A percentile compares a stretch with the other conserved stretches of the same genome.
Evolutionary conservation across 2,888 invertebrate genomes (phyloP).

Genomic region (Hoplodrina blanda): DNA sequence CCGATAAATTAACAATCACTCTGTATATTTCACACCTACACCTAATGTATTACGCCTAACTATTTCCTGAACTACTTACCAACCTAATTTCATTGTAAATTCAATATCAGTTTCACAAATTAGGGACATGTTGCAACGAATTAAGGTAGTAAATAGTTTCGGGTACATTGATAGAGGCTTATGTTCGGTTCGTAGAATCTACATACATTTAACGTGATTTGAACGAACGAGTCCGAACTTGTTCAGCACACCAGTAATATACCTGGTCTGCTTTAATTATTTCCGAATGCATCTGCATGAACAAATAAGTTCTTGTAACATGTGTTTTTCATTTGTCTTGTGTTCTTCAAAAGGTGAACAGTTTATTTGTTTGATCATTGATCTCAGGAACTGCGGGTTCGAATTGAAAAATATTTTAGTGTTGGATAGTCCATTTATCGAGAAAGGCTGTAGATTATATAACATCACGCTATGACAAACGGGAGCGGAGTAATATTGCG

Average conservation of each 20-base stretch:
- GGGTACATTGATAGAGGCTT: conserved; percentile 14
- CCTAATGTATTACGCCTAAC: no score
- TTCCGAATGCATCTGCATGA: not conserved
- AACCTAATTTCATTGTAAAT: not conserved
- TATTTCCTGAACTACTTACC: not conserved
- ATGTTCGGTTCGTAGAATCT: conserved; percentile 16
- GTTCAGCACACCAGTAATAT: not conserved
- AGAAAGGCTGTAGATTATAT: no score
- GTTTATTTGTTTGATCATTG: no score
- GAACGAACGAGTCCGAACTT: not conserved
- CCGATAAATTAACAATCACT: no score
- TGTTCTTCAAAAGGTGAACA: no score
- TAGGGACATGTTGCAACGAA: conserved; percentile 9
- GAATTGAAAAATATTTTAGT: no score
- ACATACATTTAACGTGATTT: conserved; percentile 34
- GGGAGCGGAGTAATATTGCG: no score
- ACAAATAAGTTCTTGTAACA: not conserved
- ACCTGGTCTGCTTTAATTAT: conserved; percentile 16
- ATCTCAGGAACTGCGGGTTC: no score
- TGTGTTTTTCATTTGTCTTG: no score
- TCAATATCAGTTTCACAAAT: conserved; percentile 1
- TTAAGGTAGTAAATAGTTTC: conserved; percentile 25
- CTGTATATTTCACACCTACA: no score
- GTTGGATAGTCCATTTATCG: no score
- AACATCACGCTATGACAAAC: no score